Evolutionary conservation across 2,797 vertebrate genomes (phyloP), one percentile per base, ranked within the genome.

Genomic region (Holocentrus rufus): DNA sequence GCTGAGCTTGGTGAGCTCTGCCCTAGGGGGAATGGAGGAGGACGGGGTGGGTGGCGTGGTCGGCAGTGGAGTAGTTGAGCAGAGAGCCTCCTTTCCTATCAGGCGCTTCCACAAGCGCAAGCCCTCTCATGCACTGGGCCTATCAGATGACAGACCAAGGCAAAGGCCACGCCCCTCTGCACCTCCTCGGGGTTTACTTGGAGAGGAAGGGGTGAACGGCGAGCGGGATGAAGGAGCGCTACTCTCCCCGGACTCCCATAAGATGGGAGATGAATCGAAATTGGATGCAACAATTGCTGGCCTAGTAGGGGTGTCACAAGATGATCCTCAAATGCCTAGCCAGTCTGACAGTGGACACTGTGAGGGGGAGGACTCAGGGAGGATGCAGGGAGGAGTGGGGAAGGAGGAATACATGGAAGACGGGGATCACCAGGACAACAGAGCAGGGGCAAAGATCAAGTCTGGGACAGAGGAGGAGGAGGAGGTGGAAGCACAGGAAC

Each of bases 101-200:
- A 94, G 96, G 0, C 96, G 96, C 34, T 95, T 98, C 69, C 96
- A 98, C 82, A 99, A 99, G 78, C 95, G 98, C 8, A 99, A 98
- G 65, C 95, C 95, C 74, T 92, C 95, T 1, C 57, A 90, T 7
- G 67, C 75, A 1, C 90, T 96, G 5, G 74, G 84, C 25, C 91
- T 95, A 0, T 94, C 96, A 25, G 90, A 92, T 6, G 97, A 98
- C 18, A 93, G 95, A 58, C 92, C 95, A 57, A 90, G 97, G 1
- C 96, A 96, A 85, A 95, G 96, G 66, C 90, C 95, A 20, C 94
- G 96, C 0, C 89, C 95, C n/a, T 50, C 95, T 5, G 77, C 92
- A 7, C 94, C 94, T 25, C 65, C 93, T 61, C 91, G 95, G 0
- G 95, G 94, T 17, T 77, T 95, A 0, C 79, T 94, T 22, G 91